phyloP scores from a whole-genome alignment of 2,888 invertebrate genomes.

The Drosophila lutescens region DNA sequence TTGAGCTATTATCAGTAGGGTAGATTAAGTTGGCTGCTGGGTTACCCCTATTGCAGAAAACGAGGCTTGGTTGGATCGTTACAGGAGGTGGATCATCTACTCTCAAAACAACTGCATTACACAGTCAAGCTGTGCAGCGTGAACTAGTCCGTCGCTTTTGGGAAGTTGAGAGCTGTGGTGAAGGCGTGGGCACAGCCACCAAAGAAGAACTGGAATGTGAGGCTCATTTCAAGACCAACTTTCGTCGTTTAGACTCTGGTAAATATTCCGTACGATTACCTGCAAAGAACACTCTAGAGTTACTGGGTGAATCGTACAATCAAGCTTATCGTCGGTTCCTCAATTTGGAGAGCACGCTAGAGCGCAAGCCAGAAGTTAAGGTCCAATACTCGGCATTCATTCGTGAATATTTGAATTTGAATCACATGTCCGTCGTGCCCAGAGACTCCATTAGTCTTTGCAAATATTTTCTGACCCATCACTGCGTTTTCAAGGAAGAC shows the following conservation, averaged over 20 bases:
- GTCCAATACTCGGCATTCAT: not conserved
- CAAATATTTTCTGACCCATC: not conserved
- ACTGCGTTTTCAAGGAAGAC: not conserved
- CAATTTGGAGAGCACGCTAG: too few relatives aligned
- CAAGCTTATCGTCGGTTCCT: too few relatives aligned
- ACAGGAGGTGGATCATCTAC: not conserved
- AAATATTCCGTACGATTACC: conserved; percentile 1
- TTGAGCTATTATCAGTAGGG: conserved; percentile 1
- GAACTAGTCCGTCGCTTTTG: not conserved
- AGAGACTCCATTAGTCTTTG: not conserved
- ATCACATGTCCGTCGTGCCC: too few relatives aligned
- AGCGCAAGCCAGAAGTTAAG: not conserved
- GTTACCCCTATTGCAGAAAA: not conserved
- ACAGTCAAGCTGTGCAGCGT: not conserved
- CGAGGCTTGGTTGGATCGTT: not conserved
- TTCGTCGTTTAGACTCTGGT: not conserved
- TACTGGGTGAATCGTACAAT: not conserved
- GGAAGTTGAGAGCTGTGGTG: not conserved
- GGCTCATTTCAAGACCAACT: conserved; percentile 1
- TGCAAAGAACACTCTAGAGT: not conserved
- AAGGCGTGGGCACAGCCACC: not conserved
- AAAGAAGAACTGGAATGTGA: not conserved
- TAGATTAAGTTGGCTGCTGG: not conserved
- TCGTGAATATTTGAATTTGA: not conserved
- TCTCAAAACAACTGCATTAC: not conserved